Base-by-base conservation (phyloP, 2,888 invertebrate genomes). In the Auanema freiburgensis region DNA sequence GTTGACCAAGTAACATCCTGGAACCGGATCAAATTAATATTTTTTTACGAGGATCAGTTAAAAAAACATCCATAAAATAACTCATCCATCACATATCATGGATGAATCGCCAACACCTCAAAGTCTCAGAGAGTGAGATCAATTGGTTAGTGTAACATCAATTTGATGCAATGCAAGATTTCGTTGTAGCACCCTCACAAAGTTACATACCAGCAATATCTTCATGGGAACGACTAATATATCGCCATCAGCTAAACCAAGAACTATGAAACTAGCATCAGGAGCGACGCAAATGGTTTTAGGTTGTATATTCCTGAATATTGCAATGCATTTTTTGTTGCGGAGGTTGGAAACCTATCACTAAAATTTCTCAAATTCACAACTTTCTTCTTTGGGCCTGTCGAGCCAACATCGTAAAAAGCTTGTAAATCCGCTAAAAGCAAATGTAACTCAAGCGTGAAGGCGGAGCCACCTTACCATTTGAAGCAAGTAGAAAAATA, bases 231-330 rank as follows among this genome's bases (percentile, higher is more conserved):
- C 60, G 10, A 79, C 67, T 21, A 78, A 65, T 1, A 79, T 54
- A 54, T 73, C 69, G 40, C 75, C 74, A 54, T 80, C 76, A 1
- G 67, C 58, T 10, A 78, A 71, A 10, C 75, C 74, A 14, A 80
- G 61, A 18, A 77, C 65, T 6, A 78, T 71, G 42, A 73, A 72
- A 12, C 72, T 63, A 10, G 80, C 80, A 54, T 77, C 77, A 10
- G 71, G 71, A 8, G 71, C 55, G 21, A 77, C 50, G 44, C 62
- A 65, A 18, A 77, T 51, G 10, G 72, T 58, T n/a, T 67, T 65
- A 18, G 71, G 63, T 41, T 56, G 12, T 25, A 49, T 40, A 57
- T 24, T 25, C 14, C 49, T 25, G 24, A 54, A 43, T 12, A 24
- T 33, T 21, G 11, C 0, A 1, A 24, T 11, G 25, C 2, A n/a